These are phyloP conservation scores for Acanthosoma haemorrhoidale DNA, from an alignment of 2,888 invertebrate genomes.

Conservation along the genomic window DNA sequence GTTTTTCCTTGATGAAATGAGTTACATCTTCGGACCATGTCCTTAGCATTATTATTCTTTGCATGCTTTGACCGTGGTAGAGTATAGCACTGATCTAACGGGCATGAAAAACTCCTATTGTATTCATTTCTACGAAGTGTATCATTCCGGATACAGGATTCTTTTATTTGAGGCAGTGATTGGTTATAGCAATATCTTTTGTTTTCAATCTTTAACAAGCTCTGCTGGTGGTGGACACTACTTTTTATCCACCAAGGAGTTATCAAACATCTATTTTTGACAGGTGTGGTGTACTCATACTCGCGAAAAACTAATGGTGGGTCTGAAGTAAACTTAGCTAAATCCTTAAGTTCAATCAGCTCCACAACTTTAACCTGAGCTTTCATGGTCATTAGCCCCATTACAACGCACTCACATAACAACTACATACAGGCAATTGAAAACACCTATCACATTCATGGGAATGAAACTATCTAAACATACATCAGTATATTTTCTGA, in stretches of 20 bases:
- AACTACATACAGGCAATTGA: neutral
- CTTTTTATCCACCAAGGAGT: neutral
- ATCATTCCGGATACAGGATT: neutral
- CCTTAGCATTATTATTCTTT: neutral
- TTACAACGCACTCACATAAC: too few relatives aligned
- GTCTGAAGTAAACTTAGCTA: neutral
- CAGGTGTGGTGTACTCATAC: neutral
- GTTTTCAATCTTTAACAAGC: neutral
- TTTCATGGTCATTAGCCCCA: slow-evolving; percentile 4
- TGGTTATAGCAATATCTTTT: neutral
- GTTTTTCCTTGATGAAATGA: slow-evolving; percentile 1
- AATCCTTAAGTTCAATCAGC: slow-evolving; percentile 11
- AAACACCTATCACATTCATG: neutral
- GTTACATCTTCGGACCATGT: neutral
- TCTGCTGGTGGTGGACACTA: neutral
- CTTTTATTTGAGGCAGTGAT: neutral
- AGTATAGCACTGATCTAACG: neutral
- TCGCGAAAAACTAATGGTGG: neutral
- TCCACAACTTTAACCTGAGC: neutral
- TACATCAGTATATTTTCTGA: neutral
- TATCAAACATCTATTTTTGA: neutral
- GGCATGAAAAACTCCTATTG: neutral
- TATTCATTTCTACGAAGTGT: neutral
- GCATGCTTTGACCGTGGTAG: neutral
- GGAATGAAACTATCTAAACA: neutral